A percentile compares a stretch with the other conserved stretches of the same genome.
phyloP scores from a whole-genome alignment of 2,797 vertebrate genomes.

The Falco columbarius region DNA sequence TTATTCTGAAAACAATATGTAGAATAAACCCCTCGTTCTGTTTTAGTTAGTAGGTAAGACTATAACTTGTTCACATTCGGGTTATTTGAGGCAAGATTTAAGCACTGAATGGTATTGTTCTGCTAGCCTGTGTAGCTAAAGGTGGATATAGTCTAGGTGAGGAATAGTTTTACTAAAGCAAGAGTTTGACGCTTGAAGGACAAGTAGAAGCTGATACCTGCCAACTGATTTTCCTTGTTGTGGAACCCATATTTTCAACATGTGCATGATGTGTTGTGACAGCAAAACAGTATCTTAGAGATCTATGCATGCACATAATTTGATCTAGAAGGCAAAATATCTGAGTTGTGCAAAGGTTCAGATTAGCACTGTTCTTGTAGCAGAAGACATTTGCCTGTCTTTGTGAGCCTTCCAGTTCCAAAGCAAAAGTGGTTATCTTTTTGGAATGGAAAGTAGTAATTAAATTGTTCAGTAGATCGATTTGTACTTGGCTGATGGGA shows the following conservation, averaged over 20 bases:
- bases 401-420: background rate
- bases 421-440: background rate
- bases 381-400: background rate
- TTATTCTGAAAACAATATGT: background rate
- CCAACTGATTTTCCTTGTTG: background rate
- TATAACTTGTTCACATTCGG: background rate
- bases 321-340: background rate
- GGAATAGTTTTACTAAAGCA: background rate
- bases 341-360: background rate
- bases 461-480: background rate
- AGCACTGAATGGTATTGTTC: background rate
- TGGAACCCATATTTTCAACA: background rate
- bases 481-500: background rate
- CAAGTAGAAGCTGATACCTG: background rate
- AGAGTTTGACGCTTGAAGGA: background rate
- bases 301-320: background rate
- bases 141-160: background rate
- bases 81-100: background rate
- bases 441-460: background rate
- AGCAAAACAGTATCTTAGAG: background rate
- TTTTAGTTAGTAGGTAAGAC: background rate
- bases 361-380: background rate
- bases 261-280: constrained; percentile 5
- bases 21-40: accelerated
- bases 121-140: background rate